Conservation (phyloP, 2,888 invertebrate species). For the Lasioglossum figueresi region DNA sequence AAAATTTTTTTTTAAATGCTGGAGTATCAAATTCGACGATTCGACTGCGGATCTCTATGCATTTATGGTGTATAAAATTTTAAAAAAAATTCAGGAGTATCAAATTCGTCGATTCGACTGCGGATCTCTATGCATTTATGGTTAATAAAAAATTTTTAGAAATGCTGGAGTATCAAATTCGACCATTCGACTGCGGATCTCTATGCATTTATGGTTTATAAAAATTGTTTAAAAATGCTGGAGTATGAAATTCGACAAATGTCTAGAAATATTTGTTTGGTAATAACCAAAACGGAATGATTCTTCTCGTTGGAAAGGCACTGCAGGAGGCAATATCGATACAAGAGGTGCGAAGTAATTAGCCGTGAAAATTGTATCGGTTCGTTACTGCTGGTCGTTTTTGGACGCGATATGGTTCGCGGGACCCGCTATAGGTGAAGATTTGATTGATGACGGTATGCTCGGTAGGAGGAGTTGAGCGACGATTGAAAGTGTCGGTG, state of each 20-base stretch:
- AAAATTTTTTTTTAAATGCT: no score
- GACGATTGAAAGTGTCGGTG: conserved; percentile 42
- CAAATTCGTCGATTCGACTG: no score
- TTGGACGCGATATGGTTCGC: conserved; percentile 22
- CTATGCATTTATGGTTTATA: background rate
- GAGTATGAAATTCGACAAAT: no score
- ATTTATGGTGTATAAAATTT: no score
- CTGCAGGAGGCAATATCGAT: background rate
- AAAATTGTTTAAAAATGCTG: no score
- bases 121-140: background rate
- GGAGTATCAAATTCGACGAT: no score
- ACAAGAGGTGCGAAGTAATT: conserved; percentile 10
- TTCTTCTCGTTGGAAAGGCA: background rate
- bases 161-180: no score
- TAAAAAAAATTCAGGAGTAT: no score
- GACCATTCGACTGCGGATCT: no score
- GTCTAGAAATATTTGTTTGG: no score
- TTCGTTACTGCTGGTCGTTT: conserved; percentile 17
- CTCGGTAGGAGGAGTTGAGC: conserved; percentile 25
- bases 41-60: background rate
- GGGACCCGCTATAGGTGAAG: conserved; percentile 8
- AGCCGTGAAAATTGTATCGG: conserved; percentile 25
- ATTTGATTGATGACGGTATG: conserved; percentile 43
- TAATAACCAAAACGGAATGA: background rate
- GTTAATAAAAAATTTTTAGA: no score